Evolutionary conservation across 2,113 vertebrate species (phyloP).

Genomic region (Poeciliopsis turrubarensis): DNA sequence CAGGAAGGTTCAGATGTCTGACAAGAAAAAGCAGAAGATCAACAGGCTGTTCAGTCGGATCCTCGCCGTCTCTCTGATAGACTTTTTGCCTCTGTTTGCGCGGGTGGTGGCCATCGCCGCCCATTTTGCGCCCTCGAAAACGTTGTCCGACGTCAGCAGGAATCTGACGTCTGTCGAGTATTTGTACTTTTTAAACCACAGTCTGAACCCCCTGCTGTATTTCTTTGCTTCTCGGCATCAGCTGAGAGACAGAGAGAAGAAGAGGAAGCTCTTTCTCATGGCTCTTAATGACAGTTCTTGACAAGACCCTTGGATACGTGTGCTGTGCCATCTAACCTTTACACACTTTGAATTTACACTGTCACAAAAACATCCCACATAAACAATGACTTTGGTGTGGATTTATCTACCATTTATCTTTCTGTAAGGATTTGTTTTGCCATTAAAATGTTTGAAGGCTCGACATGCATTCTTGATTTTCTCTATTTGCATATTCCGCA

Average conservation of each 20-base stretch:
- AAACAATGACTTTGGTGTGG: not conserved
- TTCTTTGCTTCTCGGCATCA: constrained; percentile 15
- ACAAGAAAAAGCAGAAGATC: not conserved
- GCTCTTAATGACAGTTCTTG: constrained; percentile 9
- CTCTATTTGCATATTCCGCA: not conserved
- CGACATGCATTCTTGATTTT: not conserved
- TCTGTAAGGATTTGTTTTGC: not conserved
- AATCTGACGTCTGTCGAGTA: constrained; percentile 18
- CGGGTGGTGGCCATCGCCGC: not conserved
- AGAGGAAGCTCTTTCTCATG: not conserved
- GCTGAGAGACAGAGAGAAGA: not conserved
- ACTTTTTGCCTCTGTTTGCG: constrained; percentile 14
- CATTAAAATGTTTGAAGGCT: not conserved
- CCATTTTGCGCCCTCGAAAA: not conserved
- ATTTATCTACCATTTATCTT: not conserved
- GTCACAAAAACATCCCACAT: not conserved
- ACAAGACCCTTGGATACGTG: not conserved
- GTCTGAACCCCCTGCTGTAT: constrained; percentile 40
- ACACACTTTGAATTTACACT: not conserved
- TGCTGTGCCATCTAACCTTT: too few species aligned
- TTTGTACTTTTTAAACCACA: constrained; percentile 32
- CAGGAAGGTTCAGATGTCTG: not conserved
- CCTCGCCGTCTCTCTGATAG: not conserved
- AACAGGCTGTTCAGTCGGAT: constrained; percentile 10
- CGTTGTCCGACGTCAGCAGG: not conserved